These are phyloP conservation scores for Oscheius sp. DNA, from an alignment of 2,888 invertebrate genomes.

Conservation along the genomic window DNA sequence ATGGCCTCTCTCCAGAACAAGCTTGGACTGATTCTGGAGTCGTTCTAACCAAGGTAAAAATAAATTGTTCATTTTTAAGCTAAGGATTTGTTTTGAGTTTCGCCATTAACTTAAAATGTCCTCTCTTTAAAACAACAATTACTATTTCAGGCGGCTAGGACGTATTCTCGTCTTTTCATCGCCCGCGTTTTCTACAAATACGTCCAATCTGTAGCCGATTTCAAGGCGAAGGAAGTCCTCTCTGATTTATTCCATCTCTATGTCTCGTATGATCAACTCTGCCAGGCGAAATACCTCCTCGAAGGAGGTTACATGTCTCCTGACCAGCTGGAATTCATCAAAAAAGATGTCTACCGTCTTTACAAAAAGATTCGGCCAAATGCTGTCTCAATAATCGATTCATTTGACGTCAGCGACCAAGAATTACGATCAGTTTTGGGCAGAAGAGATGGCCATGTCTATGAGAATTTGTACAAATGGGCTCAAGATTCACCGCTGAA, in stretches of 20 bases:
- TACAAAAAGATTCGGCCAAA: slow-evolving; percentile 79
- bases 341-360: slow-evolving; percentile 37
- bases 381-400: slow-evolving; percentile 88
- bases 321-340: slow-evolving; percentile 32
- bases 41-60: slow-evolving; percentile 49
- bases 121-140: not conserved
- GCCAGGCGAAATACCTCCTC: slow-evolving; percentile 28
- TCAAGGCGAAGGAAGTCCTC: slow-evolving; percentile 77
- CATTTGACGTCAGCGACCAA: slow-evolving; percentile 79
- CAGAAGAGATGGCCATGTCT: slow-evolving; percentile 71
- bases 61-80: not conserved
- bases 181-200: slow-evolving; percentile 38
- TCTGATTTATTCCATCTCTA: slow-evolving; percentile 82
- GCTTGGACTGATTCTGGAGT: slow-evolving; percentile 58
- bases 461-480: slow-evolving; percentile 71
- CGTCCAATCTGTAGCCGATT: slow-evolving; percentile 28
- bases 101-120: not conserved
- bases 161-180: slow-evolving; percentile 44
- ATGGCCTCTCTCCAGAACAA: slow-evolving; percentile 31
- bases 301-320: slow-evolving; percentile 35
- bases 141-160: slow-evolving; percentile 39
- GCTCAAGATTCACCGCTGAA: slow-evolving; percentile 64
- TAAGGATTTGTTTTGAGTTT: not conserved
- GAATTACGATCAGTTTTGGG: slow-evolving; percentile 71
- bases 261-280: slow-evolving; percentile 46